These are phyloP conservation scores for Ichneumon xanthorius DNA, from an alignment of 2,888 invertebrate species.

Conservation along the genomic window DNA sequence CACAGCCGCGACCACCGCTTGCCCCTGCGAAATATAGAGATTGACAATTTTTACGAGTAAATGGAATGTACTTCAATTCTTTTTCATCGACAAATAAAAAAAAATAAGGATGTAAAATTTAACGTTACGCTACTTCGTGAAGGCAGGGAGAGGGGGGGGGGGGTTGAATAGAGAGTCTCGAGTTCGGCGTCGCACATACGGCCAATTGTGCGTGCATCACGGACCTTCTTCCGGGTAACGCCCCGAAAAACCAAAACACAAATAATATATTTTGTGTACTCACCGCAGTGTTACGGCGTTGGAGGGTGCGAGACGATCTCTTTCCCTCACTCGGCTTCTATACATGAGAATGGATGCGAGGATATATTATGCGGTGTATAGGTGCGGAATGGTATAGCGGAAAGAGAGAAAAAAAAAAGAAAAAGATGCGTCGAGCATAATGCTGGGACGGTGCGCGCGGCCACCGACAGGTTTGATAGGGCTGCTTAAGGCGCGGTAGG, in stretches of 20 bases:
- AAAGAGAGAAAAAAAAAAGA: slow-evolving; percentile 30
- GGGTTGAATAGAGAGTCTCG: slow-evolving; percentile 65
- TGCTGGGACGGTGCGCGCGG: slow-evolving; percentile 51
- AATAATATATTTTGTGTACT: slow-evolving; percentile 77
- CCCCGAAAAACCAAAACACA: slow-evolving; percentile 84
- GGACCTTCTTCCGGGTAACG: slow-evolving; percentile 79
- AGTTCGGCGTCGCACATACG: slow-evolving; percentile 70
- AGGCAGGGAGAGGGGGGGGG: slow-evolving; percentile 45
- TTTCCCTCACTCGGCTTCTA: not conserved
- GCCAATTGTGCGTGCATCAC: slow-evolving; percentile 77
- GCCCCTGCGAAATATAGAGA: slow-evolving; percentile 12
- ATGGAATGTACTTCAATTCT: not conserved
- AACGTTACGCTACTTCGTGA: slow-evolving; percentile 24
- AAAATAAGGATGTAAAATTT: not conserved
- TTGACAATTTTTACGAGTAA: slow-evolving; percentile 25
- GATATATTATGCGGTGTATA: slow-evolving; percentile 58
- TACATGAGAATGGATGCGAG: slow-evolving; percentile 59
- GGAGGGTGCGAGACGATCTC: slow-evolving; percentile 68
- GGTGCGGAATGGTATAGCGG: slow-evolving; percentile 49
- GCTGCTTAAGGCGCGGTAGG: slow-evolving; percentile 74
- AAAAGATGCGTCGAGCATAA: slow-evolving; percentile 60
- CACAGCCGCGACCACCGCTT: slow-evolving; percentile 19
- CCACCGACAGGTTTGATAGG: slow-evolving; percentile 72
- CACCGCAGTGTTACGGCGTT: slow-evolving; percentile 72
- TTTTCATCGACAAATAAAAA: not conserved